Percentiles rank a stretch among this genome's conserved stretches.
phyloP scores from a whole-genome alignment of 2,113 vertebrate species.

The Paratilapia polleni region DNA sequence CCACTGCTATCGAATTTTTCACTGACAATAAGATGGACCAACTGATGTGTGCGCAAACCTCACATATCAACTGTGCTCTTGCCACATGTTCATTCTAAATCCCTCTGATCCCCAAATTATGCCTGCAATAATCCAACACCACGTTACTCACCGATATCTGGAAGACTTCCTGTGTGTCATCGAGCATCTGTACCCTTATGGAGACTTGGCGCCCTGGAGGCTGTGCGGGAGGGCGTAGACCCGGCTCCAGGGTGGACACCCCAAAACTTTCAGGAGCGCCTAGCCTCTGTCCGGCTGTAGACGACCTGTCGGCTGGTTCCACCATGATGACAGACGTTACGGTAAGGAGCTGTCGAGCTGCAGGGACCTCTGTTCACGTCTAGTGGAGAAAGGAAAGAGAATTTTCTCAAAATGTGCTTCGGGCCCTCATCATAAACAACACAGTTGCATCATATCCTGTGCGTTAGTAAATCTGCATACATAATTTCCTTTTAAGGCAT shows the following conservation, averaged over 20 bases:
- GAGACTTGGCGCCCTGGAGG: slow-evolving; percentile 88
- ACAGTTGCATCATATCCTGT: slow-evolving; percentile 5
- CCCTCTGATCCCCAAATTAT: neutral
- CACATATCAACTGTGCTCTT: neutral
- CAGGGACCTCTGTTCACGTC: slow-evolving; percentile 50
- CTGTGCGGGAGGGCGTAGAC: slow-evolving; percentile 84
- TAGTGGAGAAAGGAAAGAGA: slow-evolving; percentile 21
- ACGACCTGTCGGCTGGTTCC: slow-evolving; percentile 87
- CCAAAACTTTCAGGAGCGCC: slow-evolving; percentile 90
- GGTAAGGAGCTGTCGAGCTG: slow-evolving; percentile 20
- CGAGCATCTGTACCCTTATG: slow-evolving; percentile 94
- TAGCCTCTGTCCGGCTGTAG: slow-evolving; percentile 87
- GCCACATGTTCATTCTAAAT: neutral
- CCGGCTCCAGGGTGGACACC: slow-evolving; percentile 94
- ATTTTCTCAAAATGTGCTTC: neutral
- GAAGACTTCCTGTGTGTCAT: slow-evolving; percentile 94
- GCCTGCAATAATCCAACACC: neutral
- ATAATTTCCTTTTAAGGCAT: neutral
- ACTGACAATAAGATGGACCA: neutral
- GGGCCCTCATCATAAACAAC: slow-evolving; percentile 11
- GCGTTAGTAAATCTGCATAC: neutral
- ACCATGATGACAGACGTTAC: slow-evolving; percentile 82
- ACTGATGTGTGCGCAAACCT: neutral
- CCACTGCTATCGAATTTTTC: neutral
- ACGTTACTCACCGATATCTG: slow-evolving; percentile 89